These are phyloP conservation scores for Mormoops blainvillei DNA, from an alignment of 2,113 vertebrate genomes.

Conservation along the genomic window DNA sequence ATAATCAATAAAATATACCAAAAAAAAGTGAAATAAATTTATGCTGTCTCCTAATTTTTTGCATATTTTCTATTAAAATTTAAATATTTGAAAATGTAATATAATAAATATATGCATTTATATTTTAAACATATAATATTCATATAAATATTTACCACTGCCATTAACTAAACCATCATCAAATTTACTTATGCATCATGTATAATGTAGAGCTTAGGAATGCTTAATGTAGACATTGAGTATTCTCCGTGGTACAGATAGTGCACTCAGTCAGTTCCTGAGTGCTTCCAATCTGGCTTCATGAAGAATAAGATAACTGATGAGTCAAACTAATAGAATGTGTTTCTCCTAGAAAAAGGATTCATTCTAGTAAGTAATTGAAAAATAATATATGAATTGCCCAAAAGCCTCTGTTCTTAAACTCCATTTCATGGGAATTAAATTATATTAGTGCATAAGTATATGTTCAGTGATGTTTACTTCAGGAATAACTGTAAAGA, in stretches of 20 bases:
- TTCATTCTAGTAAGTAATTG: not conserved
- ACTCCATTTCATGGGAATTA: not conserved
- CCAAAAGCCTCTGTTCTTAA: not conserved
- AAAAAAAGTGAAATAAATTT: not conserved
- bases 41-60: not conserved
- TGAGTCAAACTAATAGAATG: not conserved
- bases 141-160: not conserved
- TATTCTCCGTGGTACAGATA: not conserved
- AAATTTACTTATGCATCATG: not conserved
- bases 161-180: not conserved
- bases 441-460: not conserved
- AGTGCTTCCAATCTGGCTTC: not conserved
- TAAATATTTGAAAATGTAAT: not conserved
- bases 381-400: not conserved
- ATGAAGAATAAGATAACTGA: not conserved
- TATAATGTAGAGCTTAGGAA: not conserved
- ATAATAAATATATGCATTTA: not conserved
- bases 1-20: no score
- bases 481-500: not conserved
- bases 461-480: not conserved
- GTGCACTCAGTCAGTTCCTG: not conserved
- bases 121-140: not conserved
- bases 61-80: not conserved
- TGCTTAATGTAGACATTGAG: not conserved
- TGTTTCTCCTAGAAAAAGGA: not conserved